Conservation (phyloP, 2,888 invertebrate species). For the Aradus depressus region DNA sequence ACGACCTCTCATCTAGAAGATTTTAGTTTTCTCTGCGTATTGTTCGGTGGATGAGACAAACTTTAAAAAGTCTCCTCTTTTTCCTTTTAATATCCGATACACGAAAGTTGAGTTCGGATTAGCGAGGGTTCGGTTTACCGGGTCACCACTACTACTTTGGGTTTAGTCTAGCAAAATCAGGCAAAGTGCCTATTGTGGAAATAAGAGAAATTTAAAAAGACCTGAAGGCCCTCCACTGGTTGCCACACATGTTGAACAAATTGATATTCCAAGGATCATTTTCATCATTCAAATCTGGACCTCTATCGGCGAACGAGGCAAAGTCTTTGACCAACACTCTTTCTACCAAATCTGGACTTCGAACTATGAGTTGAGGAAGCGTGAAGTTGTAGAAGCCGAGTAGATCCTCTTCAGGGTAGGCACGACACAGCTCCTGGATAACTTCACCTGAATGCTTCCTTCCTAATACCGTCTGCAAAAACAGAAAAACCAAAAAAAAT, state of each 20-base stretch:
- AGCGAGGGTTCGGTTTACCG: too few relatives aligned
- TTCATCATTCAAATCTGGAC: constrained; percentile 1
- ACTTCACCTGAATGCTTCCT: not conserved
- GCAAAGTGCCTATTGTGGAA: too few relatives aligned
- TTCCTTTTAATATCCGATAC: too few relatives aligned
- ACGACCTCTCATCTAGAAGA: too few relatives aligned
- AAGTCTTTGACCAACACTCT: constrained; percentile 11
- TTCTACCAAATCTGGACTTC: not conserved
- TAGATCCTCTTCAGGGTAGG: not conserved
- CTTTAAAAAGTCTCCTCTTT: too few relatives aligned
- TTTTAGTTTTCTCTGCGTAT: too few relatives aligned
- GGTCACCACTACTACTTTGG: too few relatives aligned
- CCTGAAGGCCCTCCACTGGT: constrained; percentile 11
- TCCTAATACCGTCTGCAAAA: not conserved
- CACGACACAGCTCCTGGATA: not conserved
- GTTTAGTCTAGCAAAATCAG: too few relatives aligned
- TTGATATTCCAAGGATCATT: constrained; percentile 1
- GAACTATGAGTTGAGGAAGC: not conserved
- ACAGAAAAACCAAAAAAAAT: too few relatives aligned
- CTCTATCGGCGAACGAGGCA: constrained; percentile 6
- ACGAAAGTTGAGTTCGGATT: too few relatives aligned
- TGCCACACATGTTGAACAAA: constrained; percentile 3
- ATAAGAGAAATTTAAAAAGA: not conserved
- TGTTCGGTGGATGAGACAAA: too few relatives aligned
- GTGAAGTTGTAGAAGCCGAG: constrained; percentile 5